Percentiles rank a stretch among this genome's conserved stretches.
Evolutionary conservation across 2,113 vertebrate species (phyloP).

Genomic region (Phaethon lepturus): DNA sequence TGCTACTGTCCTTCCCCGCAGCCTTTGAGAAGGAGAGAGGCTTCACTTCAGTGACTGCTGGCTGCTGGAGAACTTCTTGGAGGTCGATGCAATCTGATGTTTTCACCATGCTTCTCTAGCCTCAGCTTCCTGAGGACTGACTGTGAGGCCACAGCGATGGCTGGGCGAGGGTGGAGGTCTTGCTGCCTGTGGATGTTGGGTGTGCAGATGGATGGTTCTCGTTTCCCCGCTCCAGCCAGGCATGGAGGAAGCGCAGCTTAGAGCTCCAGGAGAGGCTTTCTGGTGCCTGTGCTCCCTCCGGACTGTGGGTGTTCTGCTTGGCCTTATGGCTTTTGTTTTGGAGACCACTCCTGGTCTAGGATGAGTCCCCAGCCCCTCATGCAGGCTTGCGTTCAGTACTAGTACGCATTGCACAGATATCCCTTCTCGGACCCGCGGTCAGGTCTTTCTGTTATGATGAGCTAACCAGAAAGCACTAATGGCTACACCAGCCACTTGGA

Average conservation of each 20-base stretch:
- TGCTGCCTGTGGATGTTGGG: rapidly evolving
- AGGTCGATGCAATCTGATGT: neutral
- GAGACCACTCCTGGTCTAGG: neutral
- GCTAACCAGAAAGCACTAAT: slow-evolving; percentile 38
- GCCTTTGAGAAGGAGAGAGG: neutral
- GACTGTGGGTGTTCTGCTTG: neutral
- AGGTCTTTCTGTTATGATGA: neutral
- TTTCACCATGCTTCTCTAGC: neutral
- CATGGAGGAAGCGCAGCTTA: neutral
- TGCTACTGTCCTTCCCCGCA: neutral
- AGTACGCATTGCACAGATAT: neutral
- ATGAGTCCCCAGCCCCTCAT: neutral
- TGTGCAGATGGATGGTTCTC: neutral
- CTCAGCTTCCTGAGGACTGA: neutral
- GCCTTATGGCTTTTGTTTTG: neutral
- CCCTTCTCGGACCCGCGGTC: neutral
- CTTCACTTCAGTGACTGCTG: neutral
- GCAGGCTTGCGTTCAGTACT: neutral
- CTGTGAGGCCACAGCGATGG: neutral
- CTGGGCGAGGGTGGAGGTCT: neutral
- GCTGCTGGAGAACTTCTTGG: neutral
- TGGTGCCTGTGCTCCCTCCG: neutral
- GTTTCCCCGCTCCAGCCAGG: neutral
- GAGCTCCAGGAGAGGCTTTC: neutral
- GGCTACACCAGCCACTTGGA: neutral